phyloP scores from a whole-genome alignment of 2,888 invertebrate species.

The Nebria brevicollis region DNA sequence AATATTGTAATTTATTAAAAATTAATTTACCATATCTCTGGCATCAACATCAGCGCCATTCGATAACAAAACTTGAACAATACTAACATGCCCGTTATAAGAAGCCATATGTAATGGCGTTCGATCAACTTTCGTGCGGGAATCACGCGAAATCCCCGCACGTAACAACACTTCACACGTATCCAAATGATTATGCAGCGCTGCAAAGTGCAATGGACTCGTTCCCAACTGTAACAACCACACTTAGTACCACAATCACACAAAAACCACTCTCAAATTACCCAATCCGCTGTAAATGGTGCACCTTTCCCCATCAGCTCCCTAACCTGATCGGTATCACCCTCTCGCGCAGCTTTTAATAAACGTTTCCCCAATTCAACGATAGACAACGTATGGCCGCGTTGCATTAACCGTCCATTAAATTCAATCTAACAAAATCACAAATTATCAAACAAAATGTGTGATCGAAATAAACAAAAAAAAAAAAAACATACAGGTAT shows the following conservation, averaged over 20 bases:
- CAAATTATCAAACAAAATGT: not conserved
- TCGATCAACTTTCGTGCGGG: conserved; percentile 90
- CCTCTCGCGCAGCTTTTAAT: conserved; percentile 80
- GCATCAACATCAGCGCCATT: conserved; percentile 79
- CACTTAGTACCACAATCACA: not conserved
- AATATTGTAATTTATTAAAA: not conserved
- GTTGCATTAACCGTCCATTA: conserved; percentile 31
- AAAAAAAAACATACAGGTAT: conserved; percentile 61
- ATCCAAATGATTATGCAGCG: conserved; percentile 80
- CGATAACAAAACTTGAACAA: conserved; percentile 75
- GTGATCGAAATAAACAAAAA: too few relatives aligned
- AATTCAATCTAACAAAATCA: conserved; percentile 28
- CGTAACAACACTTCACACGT: conserved; percentile 84
- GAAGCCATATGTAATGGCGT: conserved; percentile 92
- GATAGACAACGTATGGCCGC: conserved; percentile 60
- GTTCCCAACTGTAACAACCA: conserved; percentile 77
- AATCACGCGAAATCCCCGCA: conserved; percentile 89
- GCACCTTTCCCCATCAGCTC: conserved; percentile 86
- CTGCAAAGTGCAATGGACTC: conserved; percentile 88
- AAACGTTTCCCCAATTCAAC: conserved; percentile 87
- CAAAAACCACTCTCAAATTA: conserved; percentile 59
- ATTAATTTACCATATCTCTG: conserved; percentile 75
- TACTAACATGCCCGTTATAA: conserved; percentile 81
- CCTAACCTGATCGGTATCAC: conserved; percentile 80
- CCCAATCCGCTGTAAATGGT: conserved; percentile 94